phyloP scores from a whole-genome alignment of 2,797 vertebrate genomes.

The Hafferia zeledoni region DNA sequence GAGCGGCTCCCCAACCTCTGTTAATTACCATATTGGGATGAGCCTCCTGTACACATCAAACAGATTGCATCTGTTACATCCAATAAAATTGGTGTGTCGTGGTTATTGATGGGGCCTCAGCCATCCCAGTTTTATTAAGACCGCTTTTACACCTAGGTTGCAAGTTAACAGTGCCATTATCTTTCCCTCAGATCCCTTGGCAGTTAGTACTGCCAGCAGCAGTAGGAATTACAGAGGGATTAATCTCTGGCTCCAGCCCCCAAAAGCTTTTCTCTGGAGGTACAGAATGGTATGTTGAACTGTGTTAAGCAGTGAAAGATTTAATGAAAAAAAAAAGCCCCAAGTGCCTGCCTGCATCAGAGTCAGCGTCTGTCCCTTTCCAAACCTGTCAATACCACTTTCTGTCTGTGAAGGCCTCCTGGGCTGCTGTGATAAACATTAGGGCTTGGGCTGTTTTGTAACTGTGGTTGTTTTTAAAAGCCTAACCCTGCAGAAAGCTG shows the following conservation, averaged over 20 bases:
- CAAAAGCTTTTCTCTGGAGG: slow-evolving; percentile 61
- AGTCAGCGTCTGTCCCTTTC: slow-evolving; percentile 27
- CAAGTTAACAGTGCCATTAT: slow-evolving; percentile 67
- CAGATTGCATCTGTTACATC: slow-evolving; percentile 47
- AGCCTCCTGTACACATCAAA: slow-evolving; percentile 56
- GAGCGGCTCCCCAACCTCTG: slow-evolving; percentile 51
- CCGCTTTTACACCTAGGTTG: slow-evolving; percentile 69
- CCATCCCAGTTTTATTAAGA: slow-evolving; percentile 72
- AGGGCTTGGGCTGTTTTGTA: slow-evolving; percentile 2
- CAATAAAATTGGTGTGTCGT: slow-evolving; percentile 39
- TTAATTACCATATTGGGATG: slow-evolving; percentile 44
- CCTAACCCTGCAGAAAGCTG: slow-evolving; percentile 50
- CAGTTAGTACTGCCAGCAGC: slow-evolving; percentile 64
- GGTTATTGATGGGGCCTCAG: slow-evolving; percentile 60
- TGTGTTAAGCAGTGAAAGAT: slow-evolving; percentile 69
- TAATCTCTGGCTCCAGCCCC: slow-evolving; percentile 69
- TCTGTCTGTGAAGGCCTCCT: slow-evolving; percentile 21
- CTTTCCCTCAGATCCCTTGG: slow-evolving; percentile 67
- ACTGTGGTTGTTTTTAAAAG: not conserved
- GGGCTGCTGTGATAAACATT: not conserved
- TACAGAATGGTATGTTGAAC: slow-evolving; percentile 58
- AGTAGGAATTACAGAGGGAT: slow-evolving; percentile 74
- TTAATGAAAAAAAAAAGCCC: slow-evolving; percentile 72
- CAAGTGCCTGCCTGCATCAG: slow-evolving; percentile 46
- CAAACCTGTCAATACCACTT: slow-evolving; percentile 68